Evolutionary conservation across 2,888 invertebrate species (phyloP), one percentile per base, ranked within the genome.

Genomic region (Rhogogaster chlorosoma): DNA sequence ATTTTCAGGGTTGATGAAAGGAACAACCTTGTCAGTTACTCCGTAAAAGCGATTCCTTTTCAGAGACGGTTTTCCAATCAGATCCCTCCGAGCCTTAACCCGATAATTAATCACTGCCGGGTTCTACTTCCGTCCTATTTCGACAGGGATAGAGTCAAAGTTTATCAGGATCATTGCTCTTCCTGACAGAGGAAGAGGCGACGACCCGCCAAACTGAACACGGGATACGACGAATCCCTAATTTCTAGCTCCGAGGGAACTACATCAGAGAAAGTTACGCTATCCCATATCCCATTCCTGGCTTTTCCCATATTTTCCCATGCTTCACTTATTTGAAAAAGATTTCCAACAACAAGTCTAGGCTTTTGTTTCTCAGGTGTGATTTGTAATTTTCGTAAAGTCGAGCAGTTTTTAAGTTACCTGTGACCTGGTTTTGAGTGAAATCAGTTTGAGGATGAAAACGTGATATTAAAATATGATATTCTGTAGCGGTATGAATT

Each of bases 31-130:
- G n/a, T 57, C 26, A 61, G 26, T 61, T 61, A 22, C 61, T 22
- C 0, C 53, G 26, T 18, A n/a, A 36, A 49, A 22, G 10, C 61
- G 36, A 38, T 38, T n/a, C 26, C 57, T 61, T 78, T 57, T 22
- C 36, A 38, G 26, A 32, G 61, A 36, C 15, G 45, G 36, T 38
- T 61, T 61, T 36, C 57, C 22, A 61, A 61, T 80, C 61, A 36
- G 80, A 61, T 77, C 9, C 53, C 45, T 29, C 0, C 9, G 53
- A 26, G 22, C 53, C 49, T 15, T 32, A 29, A 22, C 78, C 38
- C 22, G 61, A 80, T 80, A 61, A 80, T 80, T 61, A 61, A 80
- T 80, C 80, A 80, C 80, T 77, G n/a, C 53, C 32, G 61, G 57
- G n/a, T 61, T 61, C 10, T 15, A 36, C 38, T 57, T 38, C 61